Evolutionary conservation across 2,113 vertebrate species (phyloP).

Genomic region (Apistogramma diplotaenia): DNA sequence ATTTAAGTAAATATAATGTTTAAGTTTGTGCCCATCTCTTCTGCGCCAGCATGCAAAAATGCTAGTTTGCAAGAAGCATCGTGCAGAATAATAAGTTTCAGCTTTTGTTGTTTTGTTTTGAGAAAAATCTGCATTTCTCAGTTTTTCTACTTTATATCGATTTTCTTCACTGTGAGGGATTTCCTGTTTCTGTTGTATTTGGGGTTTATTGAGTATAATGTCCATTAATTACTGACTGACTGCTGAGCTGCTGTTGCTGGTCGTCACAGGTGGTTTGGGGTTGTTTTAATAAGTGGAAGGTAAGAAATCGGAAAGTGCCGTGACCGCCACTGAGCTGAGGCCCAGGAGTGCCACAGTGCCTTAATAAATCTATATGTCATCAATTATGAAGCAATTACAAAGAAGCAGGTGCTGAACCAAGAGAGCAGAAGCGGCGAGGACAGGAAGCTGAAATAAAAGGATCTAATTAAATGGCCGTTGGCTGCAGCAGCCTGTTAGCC

Average conservation of each 20-base stretch:
- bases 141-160: not conserved
- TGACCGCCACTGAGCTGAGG: not conserved
- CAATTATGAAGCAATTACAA: constrained; percentile 33
- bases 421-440: not conserved
- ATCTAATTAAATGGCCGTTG: constrained; percentile 36
- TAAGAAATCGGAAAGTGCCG: not conserved
- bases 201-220: not conserved
- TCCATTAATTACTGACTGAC: not conserved
- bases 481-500: constrained; percentile 6
- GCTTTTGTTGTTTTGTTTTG: not conserved
- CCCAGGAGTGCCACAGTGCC: not conserved
- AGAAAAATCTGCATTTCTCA: constrained; percentile 4
- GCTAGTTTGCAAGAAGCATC: too few species aligned
- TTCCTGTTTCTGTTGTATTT: not conserved
- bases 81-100: not conserved
- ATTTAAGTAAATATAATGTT: not conserved
- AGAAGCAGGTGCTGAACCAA: constrained; percentile 28
- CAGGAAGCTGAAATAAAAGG: constrained; percentile 11
- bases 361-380: constrained; percentile 11
- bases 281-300: constrained; percentile 21
- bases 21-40: not conserved
- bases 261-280: not conserved
- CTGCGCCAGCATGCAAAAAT: not conserved
- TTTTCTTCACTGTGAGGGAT: constrained; percentile 6
- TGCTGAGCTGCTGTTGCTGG: not conserved